phyloP scores from a whole-genome alignment of 2,113 vertebrate genomes.

The Axis porcinus region DNA sequence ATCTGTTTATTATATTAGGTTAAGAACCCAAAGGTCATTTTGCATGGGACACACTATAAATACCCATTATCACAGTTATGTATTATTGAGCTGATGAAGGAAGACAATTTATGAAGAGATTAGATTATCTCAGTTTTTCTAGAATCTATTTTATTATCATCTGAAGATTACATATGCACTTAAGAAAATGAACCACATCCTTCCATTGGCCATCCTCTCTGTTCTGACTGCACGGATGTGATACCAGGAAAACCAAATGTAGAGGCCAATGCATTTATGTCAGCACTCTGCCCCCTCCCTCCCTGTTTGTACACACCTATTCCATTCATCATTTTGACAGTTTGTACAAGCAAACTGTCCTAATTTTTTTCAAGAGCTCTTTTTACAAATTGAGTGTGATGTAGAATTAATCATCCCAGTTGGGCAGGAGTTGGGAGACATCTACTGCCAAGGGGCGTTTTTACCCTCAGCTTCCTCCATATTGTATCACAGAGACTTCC shows the following conservation, averaged over 20 bases:
- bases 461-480: not conserved
- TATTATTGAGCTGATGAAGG: conserved; percentile 72
- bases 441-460: not conserved
- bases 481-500: not conserved
- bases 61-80: conserved; percentile 63
- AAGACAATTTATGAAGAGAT: conserved; percentile 67
- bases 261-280: conserved; percentile 67
- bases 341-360: conserved; percentile 76
- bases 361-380: conserved; percentile 76
- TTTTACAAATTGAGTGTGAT: conserved; percentile 79
- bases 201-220: conserved; percentile 1
- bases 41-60: conserved; percentile 64
- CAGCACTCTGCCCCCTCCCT: conserved; percentile 52
- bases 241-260: conserved; percentile 56
- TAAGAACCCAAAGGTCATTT: conserved; percentile 69
- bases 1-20: conserved; percentile 73
- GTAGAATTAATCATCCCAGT: conserved; percentile 74
- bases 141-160: conserved; percentile 46
- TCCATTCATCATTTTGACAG: conserved; percentile 77
- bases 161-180: conserved; percentile 64
- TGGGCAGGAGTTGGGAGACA: conserved; percentile 39
- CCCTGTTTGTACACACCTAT: not conserved
- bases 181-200: conserved; percentile 67
- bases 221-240: not conserved
- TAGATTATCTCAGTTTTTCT: conserved; percentile 53